phyloP scores from a whole-genome alignment of 2,113 vertebrate genomes.

The Butorides virescens region DNA sequence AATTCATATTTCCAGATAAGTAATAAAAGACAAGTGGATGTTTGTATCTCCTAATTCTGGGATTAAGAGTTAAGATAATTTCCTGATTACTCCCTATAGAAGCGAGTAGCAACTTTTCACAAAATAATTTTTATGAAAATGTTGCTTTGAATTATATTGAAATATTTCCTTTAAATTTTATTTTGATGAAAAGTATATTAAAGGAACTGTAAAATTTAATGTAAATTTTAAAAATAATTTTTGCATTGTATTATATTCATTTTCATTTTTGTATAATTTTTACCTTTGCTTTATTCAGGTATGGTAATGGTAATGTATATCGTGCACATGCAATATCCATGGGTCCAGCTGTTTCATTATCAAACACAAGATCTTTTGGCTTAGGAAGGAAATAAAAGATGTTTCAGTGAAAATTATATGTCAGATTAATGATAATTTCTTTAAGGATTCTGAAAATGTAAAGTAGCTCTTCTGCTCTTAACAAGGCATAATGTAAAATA shows the following conservation, averaged over 20 bases:
- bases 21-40: neutral
- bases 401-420: neutral
- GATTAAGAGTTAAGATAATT: neutral
- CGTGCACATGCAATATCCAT: neutral
- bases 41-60: neutral
- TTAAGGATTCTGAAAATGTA: neutral
- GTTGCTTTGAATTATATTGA: neutral
- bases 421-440: neutral
- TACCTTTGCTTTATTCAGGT: neutral
- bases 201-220: neutral
- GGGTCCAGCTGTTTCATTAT: neutral
- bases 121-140: neutral
- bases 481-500: neutral
- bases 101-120: neutral
- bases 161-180: neutral
- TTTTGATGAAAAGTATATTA: neutral
- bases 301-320: neutral
- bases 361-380: neutral
- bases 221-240: neutral
- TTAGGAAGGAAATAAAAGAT: neutral
- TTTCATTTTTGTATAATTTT: neutral
- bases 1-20: neutral
- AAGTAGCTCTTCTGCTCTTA: neutral
- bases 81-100: neutral
- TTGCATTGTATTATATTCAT: neutral